Percentiles rank a stretch among this genome's conserved stretches.
Evolutionary conservation across 2,797 vertebrate genomes (phyloP).

Genomic region (Steatocranus sp.): DNA sequence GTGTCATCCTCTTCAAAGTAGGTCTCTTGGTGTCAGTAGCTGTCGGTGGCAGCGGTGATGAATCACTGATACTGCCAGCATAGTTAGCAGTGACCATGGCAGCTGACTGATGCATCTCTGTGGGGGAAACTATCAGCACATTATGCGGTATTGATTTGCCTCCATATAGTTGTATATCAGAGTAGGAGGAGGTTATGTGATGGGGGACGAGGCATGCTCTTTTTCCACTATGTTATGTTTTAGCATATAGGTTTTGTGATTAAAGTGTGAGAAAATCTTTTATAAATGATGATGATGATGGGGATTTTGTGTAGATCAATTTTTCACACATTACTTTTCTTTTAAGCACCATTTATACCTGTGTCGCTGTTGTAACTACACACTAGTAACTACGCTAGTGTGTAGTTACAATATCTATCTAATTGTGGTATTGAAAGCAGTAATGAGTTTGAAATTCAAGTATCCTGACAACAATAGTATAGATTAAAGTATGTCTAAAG

Average conservation of each 20-base stretch:
- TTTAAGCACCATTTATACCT: not conserved
- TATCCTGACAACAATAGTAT: not conserved
- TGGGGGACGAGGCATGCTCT: not conserved
- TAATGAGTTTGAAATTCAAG: not conserved
- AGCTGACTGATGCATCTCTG: constrained; percentile 56
- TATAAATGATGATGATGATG: not conserved
- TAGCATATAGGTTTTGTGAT: not conserved
- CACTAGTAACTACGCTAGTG: too few species aligned
- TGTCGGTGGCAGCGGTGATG: constrained; percentile 45
- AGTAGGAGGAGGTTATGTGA: constrained; percentile 5
- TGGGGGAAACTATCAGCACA: constrained; percentile 45
- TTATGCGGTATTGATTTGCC: constrained; percentile 57
- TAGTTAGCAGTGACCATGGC: constrained; percentile 49
- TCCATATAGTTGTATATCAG: constrained; percentile 23
- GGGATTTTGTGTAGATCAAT: not conserved
- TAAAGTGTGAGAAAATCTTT: not conserved
- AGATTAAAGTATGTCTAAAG: not conserved
- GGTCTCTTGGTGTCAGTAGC: constrained; percentile 44
- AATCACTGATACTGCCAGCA: constrained; percentile 47
- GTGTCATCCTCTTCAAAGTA: constrained; percentile 38
- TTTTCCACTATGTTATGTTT: not conserved
- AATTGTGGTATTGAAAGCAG: not conserved
- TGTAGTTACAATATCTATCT: too few species aligned
- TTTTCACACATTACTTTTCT: not conserved
- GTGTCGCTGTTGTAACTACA: too few species aligned